phyloP scores from a whole-genome alignment of 1,140 invertebrate species.

The Dendroctonus valens region DNA sequence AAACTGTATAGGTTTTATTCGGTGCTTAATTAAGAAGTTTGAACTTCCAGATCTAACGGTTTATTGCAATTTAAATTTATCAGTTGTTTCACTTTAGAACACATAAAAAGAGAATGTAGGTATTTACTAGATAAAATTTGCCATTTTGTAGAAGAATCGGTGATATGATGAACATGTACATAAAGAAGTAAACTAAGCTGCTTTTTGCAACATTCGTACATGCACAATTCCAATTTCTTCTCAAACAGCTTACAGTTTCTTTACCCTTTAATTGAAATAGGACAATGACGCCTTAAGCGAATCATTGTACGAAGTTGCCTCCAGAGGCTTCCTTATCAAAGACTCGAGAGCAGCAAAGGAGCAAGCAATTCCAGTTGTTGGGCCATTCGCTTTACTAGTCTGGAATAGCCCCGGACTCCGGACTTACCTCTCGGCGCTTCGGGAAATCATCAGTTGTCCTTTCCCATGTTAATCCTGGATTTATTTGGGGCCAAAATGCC shows the following conservation, averaged over 20 bases:
- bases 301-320: conserved; percentile 26
- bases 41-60: too few species aligned
- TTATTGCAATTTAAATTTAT: too few species aligned
- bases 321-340: conserved; percentile 34
- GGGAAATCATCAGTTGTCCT: conserved; percentile 39
- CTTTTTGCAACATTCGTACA: too few species aligned
- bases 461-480: conserved; percentile 42
- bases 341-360: conserved; percentile 30
- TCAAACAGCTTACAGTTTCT: neutral
- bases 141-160: too few species aligned
- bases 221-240: too few species aligned
- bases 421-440: conserved; percentile 24
- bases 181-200: too few species aligned
- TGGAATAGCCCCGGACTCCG: conserved; percentile 31
- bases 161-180: too few species aligned
- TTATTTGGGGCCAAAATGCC: conserved; percentile 33
- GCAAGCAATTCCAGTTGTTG: conserved; percentile 33
- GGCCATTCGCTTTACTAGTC: conserved; percentile 25
- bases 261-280: conserved; percentile 21
- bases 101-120: too few species aligned
- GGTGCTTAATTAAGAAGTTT: too few species aligned
- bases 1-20: too few species aligned
- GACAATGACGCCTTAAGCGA: conserved; percentile 21
- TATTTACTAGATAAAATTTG: too few species aligned
- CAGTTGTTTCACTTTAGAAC: too few species aligned